Evolutionary conservation across 1,140 invertebrate species (phyloP), one percentile per base, ranked within the genome.

Genomic region (Zaprionus vittiger): DNA sequence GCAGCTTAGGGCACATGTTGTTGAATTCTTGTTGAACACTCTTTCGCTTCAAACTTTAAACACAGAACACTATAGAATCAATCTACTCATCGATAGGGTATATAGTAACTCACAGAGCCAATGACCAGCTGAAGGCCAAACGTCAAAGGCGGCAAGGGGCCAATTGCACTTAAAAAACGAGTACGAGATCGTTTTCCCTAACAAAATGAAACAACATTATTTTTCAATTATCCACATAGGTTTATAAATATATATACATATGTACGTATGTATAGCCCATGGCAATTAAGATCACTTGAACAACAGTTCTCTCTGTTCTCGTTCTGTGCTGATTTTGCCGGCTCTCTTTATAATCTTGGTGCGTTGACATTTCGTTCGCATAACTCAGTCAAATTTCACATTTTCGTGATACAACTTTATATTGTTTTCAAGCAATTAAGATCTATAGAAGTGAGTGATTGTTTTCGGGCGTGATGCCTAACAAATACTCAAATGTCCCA

Each of bases 401-500:
- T 22, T 22, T 7, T 62, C 22, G n/a, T 24, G 1, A 34, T 54
- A 17, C 11, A 38, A 49, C 12, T 5, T 22, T 67, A 17, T 26
- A 17, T 9, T 38, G 38, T 22, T 49, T 68, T 68, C 49, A 17
- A 67, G 68, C 54, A 82, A 83, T 83, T 83, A 49, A 86, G 56
- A 17, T 60, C 60, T 89, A 78, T 77, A 67, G 72, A 67, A 72
- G 47, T 69, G 47, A 24, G 2, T 31, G 49, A 38, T 38, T 52
- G 5, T 15, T 38, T 57, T 61, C 57, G 44, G 60, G n/a, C 3
- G 7, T 17, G 14, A 6, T 22, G 20, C 11, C 22, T 7, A 17
- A 47, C 9, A 9, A 17, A 17, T 4, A 20, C n/a, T 47, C n/a
- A 17, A 47, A 47, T 44, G 34, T 37, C 4, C 11, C 7, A 37